A percentile compares a stretch with the other conserved stretches of the same genome.
These are phyloP conservation scores for Eulithis prunata DNA, from an alignment of 2,888 invertebrate genomes.

Conservation along the genomic window DNA sequence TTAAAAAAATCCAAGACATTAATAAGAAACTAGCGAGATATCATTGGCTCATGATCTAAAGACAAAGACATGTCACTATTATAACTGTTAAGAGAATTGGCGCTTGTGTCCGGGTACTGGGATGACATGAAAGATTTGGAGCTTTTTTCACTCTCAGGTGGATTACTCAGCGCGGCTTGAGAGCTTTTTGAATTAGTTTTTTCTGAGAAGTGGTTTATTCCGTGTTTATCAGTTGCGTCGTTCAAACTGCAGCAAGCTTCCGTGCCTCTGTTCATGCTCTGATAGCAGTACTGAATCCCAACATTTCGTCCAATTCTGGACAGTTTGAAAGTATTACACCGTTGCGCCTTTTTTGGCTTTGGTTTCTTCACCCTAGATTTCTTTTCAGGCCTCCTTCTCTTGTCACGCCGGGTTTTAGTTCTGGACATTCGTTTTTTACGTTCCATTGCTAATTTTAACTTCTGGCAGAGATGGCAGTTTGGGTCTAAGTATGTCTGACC, in stretches of 20 bases:
- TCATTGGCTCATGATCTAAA: conserved; percentile 59
- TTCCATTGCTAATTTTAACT: conserved; percentile 1
- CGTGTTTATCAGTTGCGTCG: not conserved
- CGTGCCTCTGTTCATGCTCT: not conserved
- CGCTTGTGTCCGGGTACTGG: conserved; percentile 24
- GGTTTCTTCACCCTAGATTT: conserved; percentile 1
- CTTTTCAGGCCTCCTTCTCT: not conserved
- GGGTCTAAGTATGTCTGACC: conserved; percentile 2
- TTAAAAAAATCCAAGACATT: too few species aligned
- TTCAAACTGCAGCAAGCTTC: not conserved
- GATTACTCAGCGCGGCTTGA: not conserved
- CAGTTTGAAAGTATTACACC: not conserved
- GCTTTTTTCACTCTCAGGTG: not conserved
- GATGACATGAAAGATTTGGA: not conserved
- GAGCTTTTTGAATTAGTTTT: not conserved
- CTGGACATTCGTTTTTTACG: not conserved
- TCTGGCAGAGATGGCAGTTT: conserved; percentile 3
- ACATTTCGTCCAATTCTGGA: not conserved
- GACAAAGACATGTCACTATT: conserved; percentile 52
- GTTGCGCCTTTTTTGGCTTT: not conserved
- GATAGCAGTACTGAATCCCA: not conserved
- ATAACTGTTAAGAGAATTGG: conserved; percentile 50
- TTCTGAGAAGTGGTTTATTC: not conserved
- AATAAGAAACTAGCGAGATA: conserved; percentile 3
- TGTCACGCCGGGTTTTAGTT: not conserved